Percentiles rank a stretch among this genome's conserved stretches.
Conservation (phyloP, 1,140 invertebrate genomes). For the Parasteatoda tepidariorum region DNA sequence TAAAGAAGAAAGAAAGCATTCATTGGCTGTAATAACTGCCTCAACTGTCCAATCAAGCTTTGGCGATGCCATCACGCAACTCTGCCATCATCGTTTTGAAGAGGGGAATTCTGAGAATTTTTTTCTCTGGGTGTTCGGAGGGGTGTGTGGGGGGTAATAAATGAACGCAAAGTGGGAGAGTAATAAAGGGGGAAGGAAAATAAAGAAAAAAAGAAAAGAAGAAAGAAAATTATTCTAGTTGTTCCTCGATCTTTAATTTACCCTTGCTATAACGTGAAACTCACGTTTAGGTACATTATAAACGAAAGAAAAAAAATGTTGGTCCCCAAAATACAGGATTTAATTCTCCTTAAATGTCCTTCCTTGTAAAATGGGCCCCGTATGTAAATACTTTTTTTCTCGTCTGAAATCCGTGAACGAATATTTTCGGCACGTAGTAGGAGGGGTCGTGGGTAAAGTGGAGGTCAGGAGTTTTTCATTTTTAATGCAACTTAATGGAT, state of each 20-base stretch:
- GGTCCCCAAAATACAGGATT: neutral
- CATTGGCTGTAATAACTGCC: conserved; percentile 24
- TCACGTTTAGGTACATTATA: conserved; percentile 19
- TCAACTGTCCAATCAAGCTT: conserved; percentile 15
- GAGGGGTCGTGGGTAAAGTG: neutral
- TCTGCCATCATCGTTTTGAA: conserved; percentile 34
- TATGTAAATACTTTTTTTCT: neutral
- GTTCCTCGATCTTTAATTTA: conserved; percentile 28
- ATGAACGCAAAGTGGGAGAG: neutral
- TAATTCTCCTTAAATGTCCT: conserved; percentile 22
- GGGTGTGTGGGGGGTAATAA: neutral
- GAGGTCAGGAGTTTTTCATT: conserved; percentile 10
- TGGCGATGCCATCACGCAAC: conserved; percentile 45
- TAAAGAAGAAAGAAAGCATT: neutral
- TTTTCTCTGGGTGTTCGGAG: neutral
- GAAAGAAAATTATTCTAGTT: neutral
- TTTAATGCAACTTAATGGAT: conserved; percentile 37
- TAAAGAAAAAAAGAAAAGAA: conserved; percentile 2
- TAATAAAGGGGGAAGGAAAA: neutral
- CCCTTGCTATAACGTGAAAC: conserved; percentile 2
- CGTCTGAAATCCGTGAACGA: too few relatives aligned
- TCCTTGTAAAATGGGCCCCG: neutral
- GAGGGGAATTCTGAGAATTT: conserved; percentile 46
- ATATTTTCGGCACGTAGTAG: neutral
- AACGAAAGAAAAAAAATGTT: neutral